Conservation (phyloP, 2,888 invertebrate species). For the Pogonocherus hispidulus region DNA sequence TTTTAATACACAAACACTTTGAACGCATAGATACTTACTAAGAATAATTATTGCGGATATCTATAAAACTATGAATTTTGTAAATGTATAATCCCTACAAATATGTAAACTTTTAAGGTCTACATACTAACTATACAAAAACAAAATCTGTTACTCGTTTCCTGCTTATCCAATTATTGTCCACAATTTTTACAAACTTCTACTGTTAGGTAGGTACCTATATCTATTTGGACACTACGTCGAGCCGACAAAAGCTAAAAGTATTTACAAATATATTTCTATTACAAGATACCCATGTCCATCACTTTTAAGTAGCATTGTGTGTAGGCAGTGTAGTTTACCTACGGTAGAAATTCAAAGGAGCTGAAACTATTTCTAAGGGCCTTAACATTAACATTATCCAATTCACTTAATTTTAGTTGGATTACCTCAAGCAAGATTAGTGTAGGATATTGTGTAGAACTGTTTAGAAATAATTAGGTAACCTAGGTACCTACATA, state of each 20-base stretch:
- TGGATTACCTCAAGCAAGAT: conserved; percentile 2
- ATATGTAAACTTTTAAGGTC: too few relatives aligned
- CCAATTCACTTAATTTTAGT: conserved; percentile 20
- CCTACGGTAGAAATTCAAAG: conserved; percentile 12
- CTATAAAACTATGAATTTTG: too few relatives aligned
- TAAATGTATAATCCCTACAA: too few relatives aligned
- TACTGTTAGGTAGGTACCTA: too few relatives aligned
- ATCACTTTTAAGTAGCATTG: conserved; percentile 22
- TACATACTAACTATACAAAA: too few relatives aligned
- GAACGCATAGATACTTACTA: too few relatives aligned
- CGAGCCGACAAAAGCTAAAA: neutral
- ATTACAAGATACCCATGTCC: neutral
- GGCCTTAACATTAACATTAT: conserved; percentile 8
- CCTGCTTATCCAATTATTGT: conserved; percentile 20
- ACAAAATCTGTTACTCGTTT: neutral
- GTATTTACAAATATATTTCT: conserved; percentile 2
- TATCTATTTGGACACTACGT: conserved; percentile 16
- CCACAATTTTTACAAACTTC: conserved; percentile 17
- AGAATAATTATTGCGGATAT: too few relatives aligned
- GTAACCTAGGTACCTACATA: too few relatives aligned
- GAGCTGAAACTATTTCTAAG: conserved; percentile 8
- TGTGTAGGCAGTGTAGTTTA: conserved; percentile 19
- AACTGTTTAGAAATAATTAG: neutral
- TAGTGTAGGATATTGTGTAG: neutral
- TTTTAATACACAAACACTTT: too few relatives aligned